A percentile compares a stretch with the other conserved stretches of the same genome.
Conservation (phyloP, 2,113 vertebrate species). For the Microcebus ravelobensis region DNA sequence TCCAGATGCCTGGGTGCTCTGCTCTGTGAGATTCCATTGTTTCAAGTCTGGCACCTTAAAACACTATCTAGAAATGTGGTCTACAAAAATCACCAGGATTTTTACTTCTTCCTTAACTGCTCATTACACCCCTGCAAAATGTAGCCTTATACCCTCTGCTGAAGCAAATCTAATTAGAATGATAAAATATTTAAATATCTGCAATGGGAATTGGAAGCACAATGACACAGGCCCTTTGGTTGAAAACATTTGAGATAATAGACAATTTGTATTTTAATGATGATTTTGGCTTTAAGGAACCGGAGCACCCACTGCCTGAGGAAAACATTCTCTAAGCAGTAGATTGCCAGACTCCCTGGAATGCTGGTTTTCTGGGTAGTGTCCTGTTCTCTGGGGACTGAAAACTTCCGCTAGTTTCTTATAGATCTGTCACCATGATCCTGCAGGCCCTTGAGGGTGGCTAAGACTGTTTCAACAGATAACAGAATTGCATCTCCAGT, state of each 20-base stretch:
- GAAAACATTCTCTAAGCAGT: neutral
- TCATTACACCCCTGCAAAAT: neutral
- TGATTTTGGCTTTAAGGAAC: slow-evolving; percentile 30
- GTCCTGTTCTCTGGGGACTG: neutral
- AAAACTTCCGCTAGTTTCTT: neutral
- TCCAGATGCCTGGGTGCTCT: neutral
- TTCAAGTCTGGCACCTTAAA: neutral
- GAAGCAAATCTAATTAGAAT: neutral
- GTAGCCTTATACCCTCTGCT: neutral
- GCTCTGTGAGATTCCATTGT: neutral
- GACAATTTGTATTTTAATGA: slow-evolving; percentile 15
- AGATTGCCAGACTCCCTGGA: neutral
- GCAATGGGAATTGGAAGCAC: neutral
- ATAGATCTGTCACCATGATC: neutral
- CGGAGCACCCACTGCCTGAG: neutral
- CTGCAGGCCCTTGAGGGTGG: neutral
- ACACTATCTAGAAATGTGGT: neutral
- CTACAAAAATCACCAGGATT: neutral
- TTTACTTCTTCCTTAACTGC: neutral
- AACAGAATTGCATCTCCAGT: neutral
- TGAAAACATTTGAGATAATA: neutral
- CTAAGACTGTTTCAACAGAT: neutral
- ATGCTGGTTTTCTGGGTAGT: neutral
- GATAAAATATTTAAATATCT: slow-evolving; percentile 35
- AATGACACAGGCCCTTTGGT: neutral